Percentiles rank a stretch among this genome's conserved stretches.
phyloP scores from a whole-genome alignment of 2,797 vertebrate genomes.

The Catamblyrhynchus diadema region DNA sequence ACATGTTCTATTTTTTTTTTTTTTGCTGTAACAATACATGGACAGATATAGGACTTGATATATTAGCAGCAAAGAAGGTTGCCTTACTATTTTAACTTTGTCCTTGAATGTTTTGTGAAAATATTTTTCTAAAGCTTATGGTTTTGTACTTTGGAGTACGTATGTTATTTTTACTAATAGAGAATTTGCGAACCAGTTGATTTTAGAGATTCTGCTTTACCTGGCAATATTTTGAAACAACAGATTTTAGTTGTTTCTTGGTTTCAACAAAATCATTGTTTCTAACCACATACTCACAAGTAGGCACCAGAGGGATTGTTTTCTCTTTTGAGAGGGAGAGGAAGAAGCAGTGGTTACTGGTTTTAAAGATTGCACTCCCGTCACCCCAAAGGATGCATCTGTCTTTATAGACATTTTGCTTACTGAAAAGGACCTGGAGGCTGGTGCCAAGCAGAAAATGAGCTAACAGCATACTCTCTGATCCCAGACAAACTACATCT shows the following conservation, averaged over 20 bases:
- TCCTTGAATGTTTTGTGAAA: not conserved
- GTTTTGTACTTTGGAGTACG: not conserved
- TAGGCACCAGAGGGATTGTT: not conserved
- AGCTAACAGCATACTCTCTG: not conserved
- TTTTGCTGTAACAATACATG: not conserved
- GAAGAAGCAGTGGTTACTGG: not conserved
- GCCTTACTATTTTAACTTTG: not conserved
- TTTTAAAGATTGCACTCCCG: not conserved
- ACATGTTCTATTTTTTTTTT: not conserved
- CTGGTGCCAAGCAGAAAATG: not conserved
- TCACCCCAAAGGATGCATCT: not conserved
- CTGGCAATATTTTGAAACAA: conserved; percentile 35
- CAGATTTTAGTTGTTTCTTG: not conserved
- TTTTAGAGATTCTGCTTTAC: conserved; percentile 28
- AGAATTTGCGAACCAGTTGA: not conserved
- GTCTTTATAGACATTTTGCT: not conserved
- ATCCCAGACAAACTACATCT: not conserved
- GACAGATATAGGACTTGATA: not conserved
- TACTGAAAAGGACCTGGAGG: not conserved
- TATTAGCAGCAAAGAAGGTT: not conserved
- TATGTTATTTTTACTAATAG: not conserved
- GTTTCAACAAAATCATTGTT: not conserved
- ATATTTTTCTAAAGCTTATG: not conserved
- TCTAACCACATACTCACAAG: not conserved
- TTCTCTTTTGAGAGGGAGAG: not conserved